Conservation (phyloP, 2,888 invertebrate genomes). For the Amphipoea lucens region DNA sequence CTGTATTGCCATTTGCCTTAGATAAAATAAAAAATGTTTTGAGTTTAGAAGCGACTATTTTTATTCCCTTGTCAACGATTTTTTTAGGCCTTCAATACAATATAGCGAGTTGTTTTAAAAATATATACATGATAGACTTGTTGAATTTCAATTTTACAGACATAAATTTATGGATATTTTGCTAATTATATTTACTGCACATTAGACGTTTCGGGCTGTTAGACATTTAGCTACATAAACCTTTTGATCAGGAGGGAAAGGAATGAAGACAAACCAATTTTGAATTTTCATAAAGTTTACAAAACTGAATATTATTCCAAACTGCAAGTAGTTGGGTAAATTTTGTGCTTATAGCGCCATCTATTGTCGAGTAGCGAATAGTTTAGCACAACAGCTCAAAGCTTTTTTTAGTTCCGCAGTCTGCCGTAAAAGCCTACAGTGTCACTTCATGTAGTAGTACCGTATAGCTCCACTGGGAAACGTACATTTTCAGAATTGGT, state of each 20-base stretch:
- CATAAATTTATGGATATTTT: not conserved
- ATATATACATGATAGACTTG: not conserved
- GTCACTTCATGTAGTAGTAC: conserved; percentile 7
- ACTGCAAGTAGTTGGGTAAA: not conserved
- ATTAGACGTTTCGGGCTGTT: too few species aligned
- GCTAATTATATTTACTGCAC: too few species aligned
- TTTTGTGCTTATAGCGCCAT: conserved; percentile 67
- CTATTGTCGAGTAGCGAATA: conserved; percentile 75
- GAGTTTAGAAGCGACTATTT: not conserved
- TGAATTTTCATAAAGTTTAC: not conserved
- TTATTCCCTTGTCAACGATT: not conserved
- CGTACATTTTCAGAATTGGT: not conserved
- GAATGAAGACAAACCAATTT: not conserved
- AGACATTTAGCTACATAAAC: too few species aligned
- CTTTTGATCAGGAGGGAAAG: too few species aligned
- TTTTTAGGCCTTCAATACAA: too few species aligned
- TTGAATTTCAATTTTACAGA: not conserved
- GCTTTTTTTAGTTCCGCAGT: conserved; percentile 47
- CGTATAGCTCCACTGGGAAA: conserved; percentile 1
- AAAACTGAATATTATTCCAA: not conserved
- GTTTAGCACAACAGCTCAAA: conserved; percentile 22
- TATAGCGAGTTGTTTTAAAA: not conserved
- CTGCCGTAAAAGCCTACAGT: conserved; percentile 20
- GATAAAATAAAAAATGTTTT: not conserved
- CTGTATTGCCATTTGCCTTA: not conserved